Conservation (phyloP, 1,140 invertebrate species). For the Philaenus spumarius region DNA sequence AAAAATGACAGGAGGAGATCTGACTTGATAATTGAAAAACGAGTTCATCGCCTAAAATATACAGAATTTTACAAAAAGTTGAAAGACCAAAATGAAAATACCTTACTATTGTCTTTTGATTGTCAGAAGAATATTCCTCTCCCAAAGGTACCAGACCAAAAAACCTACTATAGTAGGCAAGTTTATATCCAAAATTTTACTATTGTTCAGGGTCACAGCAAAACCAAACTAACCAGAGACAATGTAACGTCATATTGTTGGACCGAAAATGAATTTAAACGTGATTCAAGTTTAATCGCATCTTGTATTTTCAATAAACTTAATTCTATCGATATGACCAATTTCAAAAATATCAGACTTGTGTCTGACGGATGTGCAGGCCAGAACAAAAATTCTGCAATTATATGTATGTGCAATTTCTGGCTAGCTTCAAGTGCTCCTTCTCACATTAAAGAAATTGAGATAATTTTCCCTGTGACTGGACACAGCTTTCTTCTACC, state of each 20-base stretch:
- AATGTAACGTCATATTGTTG: constrained; percentile 33
- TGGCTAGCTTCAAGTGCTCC: constrained; percentile 28
- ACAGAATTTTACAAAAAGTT: constrained; percentile 34
- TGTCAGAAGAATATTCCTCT: constrained; percentile 36
- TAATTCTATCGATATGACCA: constrained; percentile 24
- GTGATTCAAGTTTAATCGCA: constrained; percentile 33
- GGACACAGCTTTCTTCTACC: constrained; percentile 33
- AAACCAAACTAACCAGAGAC: constrained; percentile 18
- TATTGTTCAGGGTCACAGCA: constrained; percentile 29
- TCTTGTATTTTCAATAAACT: constrained; percentile 30
- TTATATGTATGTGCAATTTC: constrained; percentile 28
- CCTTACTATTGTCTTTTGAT: constrained; percentile 35
- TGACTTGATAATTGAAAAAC: constrained; percentile 24
- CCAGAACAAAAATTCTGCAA: constrained; percentile 36
- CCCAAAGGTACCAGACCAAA: constrained; percentile 35
- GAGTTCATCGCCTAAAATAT: constrained; percentile 31
- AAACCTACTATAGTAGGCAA: constrained; percentile 33
- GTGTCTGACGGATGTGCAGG: constrained; percentile 31
- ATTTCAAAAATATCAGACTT: constrained; percentile 24
- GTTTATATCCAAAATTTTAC: constrained; percentile 37
- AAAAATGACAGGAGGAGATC: constrained; percentile 13
- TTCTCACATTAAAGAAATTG: constrained; percentile 27
- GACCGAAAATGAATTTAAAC: constrained; percentile 29
- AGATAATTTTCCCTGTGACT: constrained; percentile 29
- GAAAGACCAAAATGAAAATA: constrained; percentile 26